Base-by-base conservation (phyloP, 2,797 vertebrate species). In the Trematomus bernacchii region DNA sequence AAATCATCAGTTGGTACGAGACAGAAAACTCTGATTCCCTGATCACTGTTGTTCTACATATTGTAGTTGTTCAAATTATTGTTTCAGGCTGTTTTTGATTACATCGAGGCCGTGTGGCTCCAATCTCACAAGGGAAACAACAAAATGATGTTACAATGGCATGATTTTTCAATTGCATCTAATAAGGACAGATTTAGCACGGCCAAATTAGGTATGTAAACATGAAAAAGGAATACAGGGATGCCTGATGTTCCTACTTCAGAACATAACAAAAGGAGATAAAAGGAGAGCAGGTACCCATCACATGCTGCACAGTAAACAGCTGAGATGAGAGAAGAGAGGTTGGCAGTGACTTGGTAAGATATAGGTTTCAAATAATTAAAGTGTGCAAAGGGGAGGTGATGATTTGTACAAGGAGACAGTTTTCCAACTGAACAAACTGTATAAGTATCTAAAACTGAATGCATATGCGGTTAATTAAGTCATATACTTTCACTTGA, bases 71-170 rank as follows among this genome's bases (percentile, higher is more conserved):
- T 79, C 68, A 86, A 87, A 70, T 81, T 63, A 60, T 68, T 70
- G 63, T 30, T 40, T 58, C 51, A 63, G 27, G 16, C 57, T 85
- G 87, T 77, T 85, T 91, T 87, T 89, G 83, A 93, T 92, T 88
- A 90, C 80, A 91, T 88, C 76, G 84, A 75, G 71, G 80, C 69
- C 74, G 67, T 77, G 80, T 78, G 60, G 71, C 76, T 68, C 50
- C 62, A 72, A 71, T 58, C 73, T 69, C 47, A 57, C 53, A 73
- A 10, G 71, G 83, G 85, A 51, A 47, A 83, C 76, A 72, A 81
- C 82, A 37, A 87, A 90, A 91, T 84, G 77, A 77, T 84, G 59
- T 82, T 64, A 85, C 74, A 82, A 84, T 83, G 62, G 84, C 70
- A 73, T 66, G 37, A 83, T 65, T 80, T 50, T 67, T 44, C 52